Conservation (phyloP, 2,113 vertebrate genomes). For the Melanerpes formicivorus region DNA sequence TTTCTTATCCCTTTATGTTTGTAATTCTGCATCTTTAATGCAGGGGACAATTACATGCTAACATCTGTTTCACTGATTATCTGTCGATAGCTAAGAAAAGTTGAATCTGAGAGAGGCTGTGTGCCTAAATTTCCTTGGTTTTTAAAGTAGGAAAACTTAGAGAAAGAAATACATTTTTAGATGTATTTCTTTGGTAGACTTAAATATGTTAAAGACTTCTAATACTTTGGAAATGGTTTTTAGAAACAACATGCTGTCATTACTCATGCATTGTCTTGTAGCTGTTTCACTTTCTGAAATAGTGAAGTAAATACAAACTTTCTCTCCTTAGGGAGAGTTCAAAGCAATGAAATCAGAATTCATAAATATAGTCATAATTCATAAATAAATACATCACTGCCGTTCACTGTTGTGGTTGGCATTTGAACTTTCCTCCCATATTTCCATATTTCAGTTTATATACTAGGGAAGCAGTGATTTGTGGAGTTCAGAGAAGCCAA, state of each 20-base stretch:
- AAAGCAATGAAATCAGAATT: neutral
- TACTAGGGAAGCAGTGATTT: neutral
- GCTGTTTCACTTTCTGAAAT: neutral
- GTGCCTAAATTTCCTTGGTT: neutral
- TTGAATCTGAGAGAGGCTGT: neutral
- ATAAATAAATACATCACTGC: neutral
- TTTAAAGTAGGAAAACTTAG: neutral
- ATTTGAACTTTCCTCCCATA: neutral
- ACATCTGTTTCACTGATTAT: neutral
- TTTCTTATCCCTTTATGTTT: neutral
- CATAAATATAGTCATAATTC: neutral
- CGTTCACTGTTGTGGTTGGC: neutral
- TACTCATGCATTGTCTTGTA: neutral
- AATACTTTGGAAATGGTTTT: neutral
- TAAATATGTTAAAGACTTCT: neutral
- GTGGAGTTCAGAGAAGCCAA: neutral
- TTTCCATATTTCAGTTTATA: neutral
- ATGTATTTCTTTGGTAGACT: neutral
- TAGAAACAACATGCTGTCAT: neutral
- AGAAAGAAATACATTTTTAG: neutral
- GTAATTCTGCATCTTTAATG: neutral
- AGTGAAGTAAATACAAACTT: neutral
- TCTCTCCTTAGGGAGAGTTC: neutral
- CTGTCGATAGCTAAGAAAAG: neutral
- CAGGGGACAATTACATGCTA: neutral